Percentiles rank a stretch among this genome's conserved stretches.
Conservation (phyloP, 2,888 invertebrate species). For the Ashinkailepas kermadecensis region DNA sequence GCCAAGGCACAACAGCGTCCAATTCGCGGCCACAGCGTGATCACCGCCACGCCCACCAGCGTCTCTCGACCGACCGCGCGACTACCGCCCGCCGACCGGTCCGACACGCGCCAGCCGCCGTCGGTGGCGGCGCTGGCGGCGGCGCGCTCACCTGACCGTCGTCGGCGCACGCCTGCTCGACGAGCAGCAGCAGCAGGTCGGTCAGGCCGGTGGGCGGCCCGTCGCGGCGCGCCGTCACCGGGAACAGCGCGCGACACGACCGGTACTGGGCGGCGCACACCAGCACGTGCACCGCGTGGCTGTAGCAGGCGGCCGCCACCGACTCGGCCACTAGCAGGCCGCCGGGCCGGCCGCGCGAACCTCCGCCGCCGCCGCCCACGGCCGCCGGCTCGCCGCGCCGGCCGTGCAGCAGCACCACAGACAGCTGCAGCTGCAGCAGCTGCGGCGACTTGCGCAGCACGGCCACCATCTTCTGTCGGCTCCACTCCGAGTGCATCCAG, state of each 20-base stretch:
- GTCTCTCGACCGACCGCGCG: no score
- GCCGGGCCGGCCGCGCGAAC: neutral
- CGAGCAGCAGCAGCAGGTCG: neutral
- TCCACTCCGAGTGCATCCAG: conserved; percentile 25
- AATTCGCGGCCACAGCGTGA: no score
- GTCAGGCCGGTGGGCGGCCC: neutral
- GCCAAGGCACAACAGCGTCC: no score
- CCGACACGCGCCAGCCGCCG: neutral
- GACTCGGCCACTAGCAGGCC: neutral
- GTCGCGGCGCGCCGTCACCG: neutral
- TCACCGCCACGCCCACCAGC: no score
- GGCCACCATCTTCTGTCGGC: conserved; percentile 13
- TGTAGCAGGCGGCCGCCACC: neutral
- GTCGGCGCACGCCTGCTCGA: neutral
- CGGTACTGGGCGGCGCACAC: conserved; percentile 10
- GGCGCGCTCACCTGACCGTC: neutral
- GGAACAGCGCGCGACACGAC: neutral
- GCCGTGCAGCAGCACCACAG: neutral
- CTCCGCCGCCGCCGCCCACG: neutral
- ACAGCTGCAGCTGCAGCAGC: conserved; percentile 8
- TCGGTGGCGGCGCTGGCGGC: no score
- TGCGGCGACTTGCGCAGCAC: conserved; percentile 19
- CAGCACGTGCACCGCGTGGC: neutral
- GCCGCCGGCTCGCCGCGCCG: no score
- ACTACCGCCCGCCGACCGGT: neutral